phyloP scores from a whole-genome alignment of 2,888 invertebrate species.

The Sinotaia quadrata region DNA sequence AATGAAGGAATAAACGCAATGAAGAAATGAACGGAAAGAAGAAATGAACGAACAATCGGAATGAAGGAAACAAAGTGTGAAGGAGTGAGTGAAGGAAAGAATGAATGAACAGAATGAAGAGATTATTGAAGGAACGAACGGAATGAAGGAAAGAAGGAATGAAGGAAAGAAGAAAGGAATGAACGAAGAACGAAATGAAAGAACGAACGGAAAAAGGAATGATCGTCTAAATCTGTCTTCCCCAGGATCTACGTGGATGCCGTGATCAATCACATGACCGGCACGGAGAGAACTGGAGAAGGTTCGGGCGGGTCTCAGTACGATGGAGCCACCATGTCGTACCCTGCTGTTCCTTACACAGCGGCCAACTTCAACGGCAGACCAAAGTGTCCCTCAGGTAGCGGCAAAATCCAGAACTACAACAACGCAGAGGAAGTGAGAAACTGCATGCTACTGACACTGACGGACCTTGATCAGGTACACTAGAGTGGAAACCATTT shows the following conservation, averaged over 20 bases:
- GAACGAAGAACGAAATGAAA: too few relatives aligned
- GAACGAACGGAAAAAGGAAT: too few relatives aligned
- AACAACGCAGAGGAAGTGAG: slow-evolving; percentile 74
- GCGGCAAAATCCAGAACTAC: slow-evolving; percentile 52
- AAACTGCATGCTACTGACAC: slow-evolving; percentile 81
- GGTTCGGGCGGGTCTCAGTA: slow-evolving; percentile 78
- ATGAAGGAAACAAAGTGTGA: too few relatives aligned
- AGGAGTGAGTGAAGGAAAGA: too few relatives aligned
- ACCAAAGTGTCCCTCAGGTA: slow-evolving; percentile 73
- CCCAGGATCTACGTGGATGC: slow-evolving; percentile 84
- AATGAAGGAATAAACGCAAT: too few relatives aligned
- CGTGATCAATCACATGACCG: slow-evolving; percentile 87
- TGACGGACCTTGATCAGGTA: slow-evolving; percentile 81
- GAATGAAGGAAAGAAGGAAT: too few relatives aligned
- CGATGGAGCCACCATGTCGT: slow-evolving; percentile 58
- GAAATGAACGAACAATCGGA: too few relatives aligned
- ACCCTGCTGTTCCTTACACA: slow-evolving; percentile 73
- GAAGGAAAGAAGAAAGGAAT: too few relatives aligned
- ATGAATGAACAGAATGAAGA: too few relatives aligned
- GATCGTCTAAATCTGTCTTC: not conserved
- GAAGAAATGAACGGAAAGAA: too few relatives aligned
- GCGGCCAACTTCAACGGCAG: slow-evolving; percentile 78
- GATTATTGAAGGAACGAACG: too few relatives aligned
- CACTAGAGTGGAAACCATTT: not conserved
- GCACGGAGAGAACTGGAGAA: slow-evolving; percentile 74